Percentiles rank a stretch among this genome's conserved stretches.
These are phyloP conservation scores for Hemibagrus guttatus DNA, from an alignment of 2,797 vertebrate genomes.

Conservation along the genomic window DNA sequence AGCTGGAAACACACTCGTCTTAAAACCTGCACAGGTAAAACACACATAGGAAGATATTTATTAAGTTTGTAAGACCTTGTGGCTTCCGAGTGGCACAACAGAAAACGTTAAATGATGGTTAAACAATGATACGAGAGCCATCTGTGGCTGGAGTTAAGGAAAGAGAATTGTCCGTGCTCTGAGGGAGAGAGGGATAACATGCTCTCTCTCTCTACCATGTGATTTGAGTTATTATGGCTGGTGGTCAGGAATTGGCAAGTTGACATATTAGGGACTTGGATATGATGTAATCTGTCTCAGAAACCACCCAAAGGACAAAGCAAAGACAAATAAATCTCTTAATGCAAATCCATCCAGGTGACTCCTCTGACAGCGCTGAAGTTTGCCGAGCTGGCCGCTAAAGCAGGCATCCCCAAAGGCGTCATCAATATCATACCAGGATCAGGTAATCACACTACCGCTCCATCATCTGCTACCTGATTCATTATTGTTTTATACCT, in stretches of 20 bases:
- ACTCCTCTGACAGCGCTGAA: constrained; percentile 94
- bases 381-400: constrained; percentile 91
- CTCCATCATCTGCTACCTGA: background rate
- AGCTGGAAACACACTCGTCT: constrained; percentile 91
- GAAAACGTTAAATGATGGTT: background rate
- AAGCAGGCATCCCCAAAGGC: constrained; percentile 92
- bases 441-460: constrained; percentile 79
- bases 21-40: constrained; percentile 94
- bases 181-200: background rate
- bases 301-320: background rate
- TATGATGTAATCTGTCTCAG: background rate
- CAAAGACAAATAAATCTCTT: background rate
- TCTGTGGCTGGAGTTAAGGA: background rate
- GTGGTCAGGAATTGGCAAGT: background rate
- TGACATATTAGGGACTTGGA: background rate
- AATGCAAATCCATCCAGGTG: constrained; percentile 73
- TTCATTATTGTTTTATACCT: background rate
- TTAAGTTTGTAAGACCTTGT: background rate
- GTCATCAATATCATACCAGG: constrained; percentile 96
- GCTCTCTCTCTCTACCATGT: background rate
- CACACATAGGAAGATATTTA: background rate
- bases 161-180: background rate
- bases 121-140: background rate
- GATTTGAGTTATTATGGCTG: background rate
- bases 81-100: background rate